These are phyloP conservation scores for Drosophila maculinotata DNA, from an alignment of 2,888 invertebrate species.

Conservation along the genomic window DNA sequence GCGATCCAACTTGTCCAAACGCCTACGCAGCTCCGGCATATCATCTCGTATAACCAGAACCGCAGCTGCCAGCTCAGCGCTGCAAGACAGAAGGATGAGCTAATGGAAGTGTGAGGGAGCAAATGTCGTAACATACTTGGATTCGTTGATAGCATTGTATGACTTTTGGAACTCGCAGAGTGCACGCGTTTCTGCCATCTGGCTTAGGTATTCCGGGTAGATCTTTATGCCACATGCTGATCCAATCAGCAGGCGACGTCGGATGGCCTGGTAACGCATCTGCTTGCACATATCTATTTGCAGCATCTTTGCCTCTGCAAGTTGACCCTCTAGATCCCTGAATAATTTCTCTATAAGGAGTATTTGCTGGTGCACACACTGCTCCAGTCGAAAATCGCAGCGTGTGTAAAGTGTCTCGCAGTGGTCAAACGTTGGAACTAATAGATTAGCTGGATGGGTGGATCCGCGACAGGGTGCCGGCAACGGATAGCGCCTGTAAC, in stretches of 20 bases:
- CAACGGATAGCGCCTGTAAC: constrained; percentile 54
- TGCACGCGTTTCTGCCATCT: constrained; percentile 59
- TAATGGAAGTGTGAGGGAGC: neutral
- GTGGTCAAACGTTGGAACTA: constrained; percentile 54
- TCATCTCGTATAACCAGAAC: constrained; percentile 47
- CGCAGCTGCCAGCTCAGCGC: constrained; percentile 33
- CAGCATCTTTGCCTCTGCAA: constrained; percentile 29
- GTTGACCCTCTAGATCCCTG: constrained; percentile 27
- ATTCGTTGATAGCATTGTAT: constrained; percentile 54
- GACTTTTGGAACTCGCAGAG: constrained; percentile 64
- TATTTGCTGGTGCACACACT: constrained; percentile 70
- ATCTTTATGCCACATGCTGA: constrained; percentile 63
- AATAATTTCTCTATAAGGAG: constrained; percentile 60
- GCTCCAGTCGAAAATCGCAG: constrained; percentile 68
- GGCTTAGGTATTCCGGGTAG: constrained; percentile 77
- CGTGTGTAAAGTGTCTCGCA: constrained; percentile 68
- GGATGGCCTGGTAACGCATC: constrained; percentile 60
- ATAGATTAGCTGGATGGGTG: constrained; percentile 28
- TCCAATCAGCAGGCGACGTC: constrained; percentile 55
- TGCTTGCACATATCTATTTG: constrained; percentile 48
- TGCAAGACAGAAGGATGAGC: neutral
- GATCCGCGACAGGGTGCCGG: constrained; percentile 65
- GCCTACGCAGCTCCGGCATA: constrained; percentile 52
- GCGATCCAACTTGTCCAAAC: constrained; percentile 59
- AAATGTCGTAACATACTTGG: constrained; percentile 61